Evolutionary conservation across 2,888 invertebrate genomes (phyloP).

Genomic region (Lysandra coridon): DNA sequence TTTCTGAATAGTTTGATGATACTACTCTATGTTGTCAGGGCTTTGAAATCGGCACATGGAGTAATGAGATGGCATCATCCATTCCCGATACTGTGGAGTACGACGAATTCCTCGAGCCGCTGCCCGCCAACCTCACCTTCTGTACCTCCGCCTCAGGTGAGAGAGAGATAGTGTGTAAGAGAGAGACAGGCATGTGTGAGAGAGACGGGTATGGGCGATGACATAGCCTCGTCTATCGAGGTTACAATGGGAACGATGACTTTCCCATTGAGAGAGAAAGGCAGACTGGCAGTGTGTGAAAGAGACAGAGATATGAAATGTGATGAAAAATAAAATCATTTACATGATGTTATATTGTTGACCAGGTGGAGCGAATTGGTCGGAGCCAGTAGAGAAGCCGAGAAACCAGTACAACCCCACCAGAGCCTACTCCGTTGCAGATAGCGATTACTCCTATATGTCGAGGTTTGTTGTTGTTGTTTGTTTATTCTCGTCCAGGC

Average conservation of each 20-base stretch:
- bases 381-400: conserved; percentile 60
- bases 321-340: neutral
- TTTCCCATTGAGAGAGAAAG: too few relatives aligned
- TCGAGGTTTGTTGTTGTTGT: conserved; percentile 57
- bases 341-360: neutral
- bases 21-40: conserved; percentile 62
- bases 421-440: conserved; percentile 64
- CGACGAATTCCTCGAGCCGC: conserved; percentile 73
- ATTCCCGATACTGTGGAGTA: conserved; percentile 64
- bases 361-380: conserved; percentile 70
- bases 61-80: conserved; percentile 91
- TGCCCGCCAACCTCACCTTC: conserved; percentile 84
- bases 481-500: neutral
- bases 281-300: too few relatives aligned
- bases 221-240: too few relatives aligned
- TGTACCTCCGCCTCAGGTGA: conserved; percentile 77
- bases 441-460: conserved; percentile 72
- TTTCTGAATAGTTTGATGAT: too few relatives aligned
- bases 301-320: too few relatives aligned
- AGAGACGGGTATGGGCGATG: neutral
- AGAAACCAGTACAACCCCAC: conserved; percentile 52
- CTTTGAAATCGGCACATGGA: conserved; percentile 95
- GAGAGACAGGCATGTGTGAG: neutral
- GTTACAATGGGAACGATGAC: too few relatives aligned
- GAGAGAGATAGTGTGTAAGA: conserved; percentile 13